Base-by-base conservation (phyloP, 2,888 invertebrate species). In the Torymus auratus region DNA sequence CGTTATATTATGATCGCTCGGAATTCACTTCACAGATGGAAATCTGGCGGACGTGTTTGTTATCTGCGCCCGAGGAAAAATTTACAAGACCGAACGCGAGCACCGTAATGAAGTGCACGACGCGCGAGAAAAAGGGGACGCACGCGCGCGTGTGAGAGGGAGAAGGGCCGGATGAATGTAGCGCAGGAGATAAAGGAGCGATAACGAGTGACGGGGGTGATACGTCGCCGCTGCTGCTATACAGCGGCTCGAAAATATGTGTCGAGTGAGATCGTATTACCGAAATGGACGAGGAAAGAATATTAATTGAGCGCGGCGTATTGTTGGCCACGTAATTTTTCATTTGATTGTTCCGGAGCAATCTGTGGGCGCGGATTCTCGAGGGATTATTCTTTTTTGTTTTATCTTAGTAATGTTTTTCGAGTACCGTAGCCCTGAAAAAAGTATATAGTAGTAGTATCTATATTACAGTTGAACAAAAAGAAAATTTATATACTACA, bases 261-360 rank as follows among this genome's bases (percentile, higher is more conserved):
- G 75, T 80, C 80, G 80, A 71, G 71, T 60, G 55, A 60, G 75
- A 70, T 80, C 70, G 60, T 67, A 23, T 80, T 80, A 80, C 80
- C 55, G 58, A 20, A 65, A 75, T 15, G 20, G 17, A 62, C 60
- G 61, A 41, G 11, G n/a, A n/a, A 55, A 50, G 69, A 74, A 60
- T 69, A 74, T 74, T 15, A 79, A 79, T 74, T 11, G 69, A 15
- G 23, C 10, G 41, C 7, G 41, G 41, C 20, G 64, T 58, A 65
- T 71, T 71, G 17, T 69, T 78, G 12, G 2, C 20, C 17, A 23
- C 14, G 10, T 56, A 17, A 73, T 65, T 61, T 69, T 69, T 68
- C 28, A 17, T 62, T 53, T 56, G 58, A 62, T 62, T 56, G 62
- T 53, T 62, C 53, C 53, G 11, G 11, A 62, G 10, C 23, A 13